Base-by-base conservation (phyloP, 2,113 vertebrate species). In the Dipodomys spectabilis region DNA sequence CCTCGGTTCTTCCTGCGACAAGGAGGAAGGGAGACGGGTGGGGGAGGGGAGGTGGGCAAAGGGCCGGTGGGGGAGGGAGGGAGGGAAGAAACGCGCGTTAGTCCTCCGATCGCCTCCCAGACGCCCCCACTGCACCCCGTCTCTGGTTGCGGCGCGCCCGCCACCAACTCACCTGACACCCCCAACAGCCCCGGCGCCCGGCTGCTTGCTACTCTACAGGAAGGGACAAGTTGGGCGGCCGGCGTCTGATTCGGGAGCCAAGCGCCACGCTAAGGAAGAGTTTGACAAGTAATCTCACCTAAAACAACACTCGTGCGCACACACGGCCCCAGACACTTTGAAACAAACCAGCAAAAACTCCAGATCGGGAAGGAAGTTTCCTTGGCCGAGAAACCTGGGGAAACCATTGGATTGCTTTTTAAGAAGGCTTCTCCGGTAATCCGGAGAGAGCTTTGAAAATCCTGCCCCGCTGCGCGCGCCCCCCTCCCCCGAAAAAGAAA, bases 1-100 rank as follows among this genome's bases (percentile, higher is more conserved):
- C 97, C 99, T 98, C 98, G 99, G 99, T 98, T 99, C 99, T 99
- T 99, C 99, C 99, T 99, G 98, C 91, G 97, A 96, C 95, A 7
- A 80, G 79, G 30, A 95, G 91, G 62, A 96, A 79, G 97, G 88
- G 73, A 85, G 65, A 94, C 11, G n/a, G 95, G 91, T 97, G 94
- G 96, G 92, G 96, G 97, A 95, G 88, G 96, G 82, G 96, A 65
- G 77, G 85, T 6, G 82, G 86, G 93, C 84, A 71, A 75, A 89
- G 88, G 91, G 73, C 71, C 83, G 81, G 88, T 44, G 81, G 86
- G 90, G 95, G 92, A 84, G 86, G 94, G 92, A 84, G 86, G 94
- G 86, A 90, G 79, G 85, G 12, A 32, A 88, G 75, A 95, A 86
- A 92, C 5, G 89, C 32, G 91, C 73, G 88, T 98, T 93, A 98